phyloP scores from a whole-genome alignment of 2,113 vertebrate genomes.

The Carassius auratus region DNA sequence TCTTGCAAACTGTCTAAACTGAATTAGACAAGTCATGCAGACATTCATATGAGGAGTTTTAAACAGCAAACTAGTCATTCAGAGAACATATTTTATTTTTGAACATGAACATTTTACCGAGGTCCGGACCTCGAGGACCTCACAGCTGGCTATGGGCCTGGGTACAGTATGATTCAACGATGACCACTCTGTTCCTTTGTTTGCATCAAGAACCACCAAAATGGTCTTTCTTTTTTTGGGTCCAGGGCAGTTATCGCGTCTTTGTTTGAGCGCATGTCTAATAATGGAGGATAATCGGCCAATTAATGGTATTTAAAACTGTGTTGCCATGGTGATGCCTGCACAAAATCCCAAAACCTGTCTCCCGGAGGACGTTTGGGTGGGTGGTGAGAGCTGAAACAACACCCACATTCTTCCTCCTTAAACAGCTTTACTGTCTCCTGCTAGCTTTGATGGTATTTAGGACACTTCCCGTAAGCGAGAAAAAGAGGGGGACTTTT shows the following conservation, averaged over 20 bases:
- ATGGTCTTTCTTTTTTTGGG: constrained; percentile 53
- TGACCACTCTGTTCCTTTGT: constrained; percentile 49
- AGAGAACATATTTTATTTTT: too few species aligned
- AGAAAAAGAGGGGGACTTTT: constrained; percentile 37
- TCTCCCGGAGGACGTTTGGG: constrained; percentile 53
- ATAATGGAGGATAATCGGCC: constrained; percentile 68
- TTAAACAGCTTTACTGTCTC: constrained; percentile 44
- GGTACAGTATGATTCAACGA: constrained; percentile 24
- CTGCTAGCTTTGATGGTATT: constrained; percentile 55
- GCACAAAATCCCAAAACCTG: constrained; percentile 59
- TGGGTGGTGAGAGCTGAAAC: constrained; percentile 57
- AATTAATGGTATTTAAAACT: constrained; percentile 65
- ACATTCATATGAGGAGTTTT: too few species aligned
- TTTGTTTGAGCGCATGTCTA: constrained; percentile 58
- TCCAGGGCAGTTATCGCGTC: constrained; percentile 49
- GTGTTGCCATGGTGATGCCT: constrained; percentile 67
- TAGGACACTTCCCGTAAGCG: constrained; percentile 48
- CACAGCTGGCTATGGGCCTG: too few species aligned
- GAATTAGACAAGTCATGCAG: too few species aligned
- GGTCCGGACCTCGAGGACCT: too few species aligned
- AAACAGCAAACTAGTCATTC: too few species aligned
- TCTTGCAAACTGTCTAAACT: too few species aligned
- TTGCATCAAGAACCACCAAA: constrained; percentile 50
- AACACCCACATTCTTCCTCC: constrained; percentile 61
- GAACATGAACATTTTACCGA: too few species aligned